Base-by-base conservation (phyloP, 1,140 invertebrate genomes). In the Laodelphax striatellus region DNA sequence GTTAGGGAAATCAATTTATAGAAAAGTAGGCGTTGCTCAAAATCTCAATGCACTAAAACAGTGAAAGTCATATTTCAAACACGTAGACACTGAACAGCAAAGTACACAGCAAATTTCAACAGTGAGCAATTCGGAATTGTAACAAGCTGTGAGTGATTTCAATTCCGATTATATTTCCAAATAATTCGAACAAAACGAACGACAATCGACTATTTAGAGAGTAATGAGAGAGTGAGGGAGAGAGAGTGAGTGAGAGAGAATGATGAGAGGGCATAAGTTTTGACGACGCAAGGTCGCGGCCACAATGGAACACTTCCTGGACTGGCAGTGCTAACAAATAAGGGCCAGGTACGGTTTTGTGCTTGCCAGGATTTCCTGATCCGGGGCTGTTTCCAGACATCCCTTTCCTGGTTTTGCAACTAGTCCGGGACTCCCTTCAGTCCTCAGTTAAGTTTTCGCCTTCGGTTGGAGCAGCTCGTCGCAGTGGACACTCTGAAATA, bases 351-450 rank as follows among this genome's bases (percentile, higher is more conserved):
- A 50, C 46, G 46, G 46, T 50, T 50, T 50, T 50, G 46, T 50
- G 46, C 46, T 50, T 16, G 46, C 54, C 31, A 55, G 54, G 54
- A 55, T 55, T 55, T 55, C 54, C 54, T 55, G 52, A 24, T 19
- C 31, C 22, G 54, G 54, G 31, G 31, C 31, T 55, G 22, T 55
- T 55, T 55, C 54, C 54, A 28, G 54, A 55, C 54, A 55, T 55
- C 54, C 54, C 54, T 34, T 55, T 55, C 54, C 54, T 55, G 54
- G 54, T 55, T 55, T 55, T 34, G 22, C 31, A 55, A 55, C 28
- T 31, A 53, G 52, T 22, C 31, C 19, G 31, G 52, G 21, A 22
- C 52, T 53, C 52, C 11, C 46, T 9, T 19, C 46, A 14, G 46
- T 9, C 6, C 16, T 50, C 46, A 50, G 46, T 50, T 22, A 17